phyloP scores from a whole-genome alignment of 2,113 vertebrate species.

The Mellivora capensis region DNA sequence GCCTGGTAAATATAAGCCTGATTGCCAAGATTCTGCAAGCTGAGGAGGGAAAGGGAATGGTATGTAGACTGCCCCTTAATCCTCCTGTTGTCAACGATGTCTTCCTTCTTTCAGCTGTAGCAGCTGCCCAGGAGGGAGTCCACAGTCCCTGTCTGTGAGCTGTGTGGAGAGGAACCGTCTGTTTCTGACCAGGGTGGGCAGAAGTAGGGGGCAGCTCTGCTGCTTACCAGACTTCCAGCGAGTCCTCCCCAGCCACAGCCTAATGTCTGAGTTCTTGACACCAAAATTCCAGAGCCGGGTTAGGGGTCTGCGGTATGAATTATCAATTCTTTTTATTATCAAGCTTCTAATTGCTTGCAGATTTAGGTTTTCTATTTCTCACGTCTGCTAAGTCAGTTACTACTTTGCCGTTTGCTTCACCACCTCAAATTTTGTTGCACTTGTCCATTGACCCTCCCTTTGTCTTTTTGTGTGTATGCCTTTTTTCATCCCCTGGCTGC shows the following conservation, averaged over 20 bases:
- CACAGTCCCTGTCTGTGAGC: background rate
- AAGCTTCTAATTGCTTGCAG: background rate
- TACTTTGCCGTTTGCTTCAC: background rate
- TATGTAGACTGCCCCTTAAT: background rate
- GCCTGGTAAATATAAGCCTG: background rate
- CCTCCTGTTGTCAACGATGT: background rate
- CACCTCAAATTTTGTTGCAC: background rate
- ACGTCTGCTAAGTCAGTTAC: background rate
- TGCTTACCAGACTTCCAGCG: background rate
- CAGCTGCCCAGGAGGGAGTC: background rate
- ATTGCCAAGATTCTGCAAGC: background rate
- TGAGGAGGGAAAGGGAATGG: background rate
- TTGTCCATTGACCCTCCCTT: background rate
- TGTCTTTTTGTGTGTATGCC: background rate
- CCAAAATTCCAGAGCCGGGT: background rate
- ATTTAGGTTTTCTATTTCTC: background rate
- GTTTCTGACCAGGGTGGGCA: background rate
- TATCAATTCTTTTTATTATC: no score
- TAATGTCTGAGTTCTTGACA: background rate
- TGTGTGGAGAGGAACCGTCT: background rate
- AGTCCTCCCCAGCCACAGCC: background rate
- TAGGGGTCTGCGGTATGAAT: background rate
- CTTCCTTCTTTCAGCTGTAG: background rate
- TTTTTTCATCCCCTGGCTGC: background rate
- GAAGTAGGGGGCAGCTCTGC: background rate